Conservation (phyloP, 2,888 invertebrate genomes). For the Zootermopsis nevadensis region DNA sequence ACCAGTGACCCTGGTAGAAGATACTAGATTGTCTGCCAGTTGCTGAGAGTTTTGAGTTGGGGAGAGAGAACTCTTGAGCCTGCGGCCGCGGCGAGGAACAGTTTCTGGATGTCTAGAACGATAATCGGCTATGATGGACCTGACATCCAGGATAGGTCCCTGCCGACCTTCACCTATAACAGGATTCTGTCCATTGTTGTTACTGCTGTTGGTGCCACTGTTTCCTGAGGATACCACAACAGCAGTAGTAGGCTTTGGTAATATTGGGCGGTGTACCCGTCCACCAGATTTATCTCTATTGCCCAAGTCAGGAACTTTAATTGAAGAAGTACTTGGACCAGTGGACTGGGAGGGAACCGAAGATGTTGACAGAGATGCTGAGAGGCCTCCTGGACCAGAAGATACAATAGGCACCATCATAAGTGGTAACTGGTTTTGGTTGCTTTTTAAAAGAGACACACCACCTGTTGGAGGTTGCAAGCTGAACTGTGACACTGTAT, state of each 20-base stretch:
- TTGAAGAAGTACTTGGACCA: conserved; percentile 20
- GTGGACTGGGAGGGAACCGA: conserved; percentile 1
- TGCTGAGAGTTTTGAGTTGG: conserved; percentile 52
- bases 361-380: conserved; percentile 41
- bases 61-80: conserved; percentile 54
- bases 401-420: conserved; percentile 59
- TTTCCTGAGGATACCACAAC: not conserved
- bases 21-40: conserved; percentile 51
- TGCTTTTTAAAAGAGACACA: conserved; percentile 41
- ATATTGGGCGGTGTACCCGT: conserved; percentile 61
- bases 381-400: conserved; percentile 55
- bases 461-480: not conserved
- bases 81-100: conserved; percentile 70
- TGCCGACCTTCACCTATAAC: conserved; percentile 76
- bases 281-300: conserved; percentile 27
- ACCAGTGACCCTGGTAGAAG: conserved; percentile 48
- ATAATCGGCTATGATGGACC: conserved; percentile 85
- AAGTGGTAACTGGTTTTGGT: conserved; percentile 53
- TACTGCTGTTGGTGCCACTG: conserved; percentile 40
- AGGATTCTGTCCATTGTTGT: conserved; percentile 64
- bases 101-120: conserved; percentile 80
- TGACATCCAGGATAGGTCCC: conserved; percentile 83
- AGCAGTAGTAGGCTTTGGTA: conserved; percentile 60
- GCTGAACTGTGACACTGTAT: not conserved
- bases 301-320: conserved; percentile 44